Base-by-base conservation (phyloP, 1,140 invertebrate species). In the Cotesia chilonis region DNA sequence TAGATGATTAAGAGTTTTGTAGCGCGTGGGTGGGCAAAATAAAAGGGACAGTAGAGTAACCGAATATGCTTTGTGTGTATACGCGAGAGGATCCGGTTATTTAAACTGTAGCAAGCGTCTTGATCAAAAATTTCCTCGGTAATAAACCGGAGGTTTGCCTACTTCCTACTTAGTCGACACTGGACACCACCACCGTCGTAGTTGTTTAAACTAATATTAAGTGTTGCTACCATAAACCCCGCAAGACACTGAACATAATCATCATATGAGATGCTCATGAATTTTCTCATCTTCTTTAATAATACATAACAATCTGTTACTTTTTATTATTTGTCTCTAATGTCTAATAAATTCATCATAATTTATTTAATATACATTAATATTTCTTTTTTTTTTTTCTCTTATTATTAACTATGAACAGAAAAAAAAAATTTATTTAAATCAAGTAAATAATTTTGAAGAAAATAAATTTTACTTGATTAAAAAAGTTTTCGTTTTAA, bases 111-210 rank as follows among this genome's bases (percentile, higher is more conserved):
- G 66, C 74, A 76, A 80, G 80, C 79, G 78, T 80, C 76, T 82
- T 75, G 75, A 82, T 82, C 74, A 83, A 82, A 83, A 83, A 74
- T 83, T 79, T 80, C 78, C 77, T 80, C 76, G 76, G 70, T 74
- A 79, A 80, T 81, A 77, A 80, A 80, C 77, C 69, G 68, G 71
- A 73, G 69, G 71, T 71, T 47, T 70, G 72, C 73, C 74, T 71
- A 75, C 74, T 75, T 75, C 74, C 74, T 75, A 72, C 72, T 75
- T 75, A 75, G 41, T 60, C 68, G 68, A 69, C 54, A 74, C 61
- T 55, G 68, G 68, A 69, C 41, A 20, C 64, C 61, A 71, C 17
- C 60, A 63, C 41, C 6, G 36, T 51, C 17, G 38, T 14, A 2
- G 41, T 47, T 17, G 55, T 57, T 68, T 70, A 71, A 61, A 47